A percentile compares a stretch with the other conserved stretches of the same genome.
These are phyloP conservation scores for Mesocentrotus franciscanus DNA, from an alignment of 53 echinoderm and acorn worm genomes.

Conservation along the genomic window DNA sequence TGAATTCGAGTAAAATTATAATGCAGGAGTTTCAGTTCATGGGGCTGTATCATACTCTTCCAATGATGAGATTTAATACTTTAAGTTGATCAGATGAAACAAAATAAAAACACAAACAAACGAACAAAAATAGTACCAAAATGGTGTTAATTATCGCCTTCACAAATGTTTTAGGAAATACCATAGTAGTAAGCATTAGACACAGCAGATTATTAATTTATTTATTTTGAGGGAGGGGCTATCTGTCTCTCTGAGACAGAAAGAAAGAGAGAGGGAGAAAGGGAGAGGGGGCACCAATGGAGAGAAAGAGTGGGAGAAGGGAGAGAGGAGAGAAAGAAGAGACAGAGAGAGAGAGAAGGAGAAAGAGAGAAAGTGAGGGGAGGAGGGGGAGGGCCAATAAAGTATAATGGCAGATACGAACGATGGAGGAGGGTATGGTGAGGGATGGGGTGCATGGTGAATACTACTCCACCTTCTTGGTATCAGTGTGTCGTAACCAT, in stretches of 20 bases:
- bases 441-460: background rate
- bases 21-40: background rate
- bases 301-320: background rate
- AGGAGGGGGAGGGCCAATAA: background rate
- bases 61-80: background rate
- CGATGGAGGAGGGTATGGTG: background rate
- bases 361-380: background rate
- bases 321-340: background rate
- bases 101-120: background rate
- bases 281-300: background rate
- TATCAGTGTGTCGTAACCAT: too few species aligned
- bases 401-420: too few species aligned
- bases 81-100: background rate
- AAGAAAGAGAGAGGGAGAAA: background rate
- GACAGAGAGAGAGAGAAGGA: background rate
- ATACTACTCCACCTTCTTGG: too few species aligned
- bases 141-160: background rate
- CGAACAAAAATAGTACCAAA: background rate
- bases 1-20: background rate
- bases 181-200: background rate
- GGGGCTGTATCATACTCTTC: background rate
- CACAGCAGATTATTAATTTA: background rate
- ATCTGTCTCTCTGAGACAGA: background rate
- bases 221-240: background rate
- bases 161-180: background rate